Percentiles rank a stretch among this genome's conserved stretches.
phyloP scores from a whole-genome alignment of 2,797 vertebrate genomes.

The Poeciliopsis infans region DNA sequence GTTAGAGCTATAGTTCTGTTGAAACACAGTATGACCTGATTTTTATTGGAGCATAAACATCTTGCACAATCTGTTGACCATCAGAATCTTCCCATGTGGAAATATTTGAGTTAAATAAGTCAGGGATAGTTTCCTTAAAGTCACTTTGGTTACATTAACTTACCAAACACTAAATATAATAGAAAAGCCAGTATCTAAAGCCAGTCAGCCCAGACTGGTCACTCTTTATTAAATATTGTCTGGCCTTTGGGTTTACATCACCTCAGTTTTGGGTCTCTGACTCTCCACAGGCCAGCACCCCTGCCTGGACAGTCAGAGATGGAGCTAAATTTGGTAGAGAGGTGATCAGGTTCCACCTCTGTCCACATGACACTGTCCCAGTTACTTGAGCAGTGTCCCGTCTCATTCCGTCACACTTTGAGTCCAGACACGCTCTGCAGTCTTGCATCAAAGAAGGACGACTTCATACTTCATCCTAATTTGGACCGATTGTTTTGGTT shows the following conservation, averaged over 20 bases:
- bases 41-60: constrained; percentile 38
- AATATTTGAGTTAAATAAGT: neutral
- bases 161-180: neutral
- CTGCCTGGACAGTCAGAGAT: constrained; percentile 60
- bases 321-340: constrained; percentile 81
- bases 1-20: neutral
- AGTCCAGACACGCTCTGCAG: constrained; percentile 35
- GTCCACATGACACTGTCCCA: constrained; percentile 80
- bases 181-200: neutral
- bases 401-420: constrained; percentile 54
- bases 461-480: constrained; percentile 10
- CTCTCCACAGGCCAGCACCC: constrained; percentile 54
- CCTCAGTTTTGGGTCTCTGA: constrained; percentile 26
- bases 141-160: neutral
- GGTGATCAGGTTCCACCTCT: constrained; percentile 81
- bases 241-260: neutral
- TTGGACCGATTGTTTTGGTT: constrained; percentile 42
- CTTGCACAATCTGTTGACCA: constrained; percentile 49
- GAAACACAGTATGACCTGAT: neutral
- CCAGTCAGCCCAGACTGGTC: too few relatives aligned
- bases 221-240: too few relatives aligned
- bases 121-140: neutral
- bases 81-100: constrained; percentile 3
- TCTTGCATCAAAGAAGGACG: constrained; percentile 15
- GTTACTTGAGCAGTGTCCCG: constrained; percentile 73